Percentiles rank a stretch among this genome's conserved stretches.
These are phyloP conservation scores for Sebastes nivosus DNA, from an alignment of 2,797 vertebrate species.

Conservation along the genomic window DNA sequence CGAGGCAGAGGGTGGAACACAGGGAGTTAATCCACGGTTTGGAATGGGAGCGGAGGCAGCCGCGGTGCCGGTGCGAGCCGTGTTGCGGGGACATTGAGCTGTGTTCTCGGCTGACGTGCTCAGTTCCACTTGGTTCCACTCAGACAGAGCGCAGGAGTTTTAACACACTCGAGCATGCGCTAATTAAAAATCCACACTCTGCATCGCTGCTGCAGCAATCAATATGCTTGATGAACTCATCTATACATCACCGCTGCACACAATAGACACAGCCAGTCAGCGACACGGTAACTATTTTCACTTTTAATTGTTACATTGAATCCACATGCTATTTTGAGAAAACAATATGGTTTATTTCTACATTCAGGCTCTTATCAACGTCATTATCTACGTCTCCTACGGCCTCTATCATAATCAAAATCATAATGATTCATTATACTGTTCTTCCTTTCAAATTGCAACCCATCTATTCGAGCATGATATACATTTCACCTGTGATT, in stretches of 20 bases:
- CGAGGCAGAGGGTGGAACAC: conserved; percentile 14
- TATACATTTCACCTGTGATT: conserved; percentile 55
- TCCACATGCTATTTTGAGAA: neutral
- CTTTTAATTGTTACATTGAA: neutral
- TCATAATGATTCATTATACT: conserved; percentile 26
- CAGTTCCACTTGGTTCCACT: conserved; percentile 82
- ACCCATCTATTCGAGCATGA: conserved; percentile 44
- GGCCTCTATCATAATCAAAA: neutral
- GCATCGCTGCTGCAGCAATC: conserved; percentile 69
- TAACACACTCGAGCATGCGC: conserved; percentile 79
- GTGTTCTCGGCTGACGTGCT: conserved; percentile 55
- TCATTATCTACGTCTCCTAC: neutral
- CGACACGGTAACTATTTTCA: neutral
- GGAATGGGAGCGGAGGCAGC: conserved; percentile 13
- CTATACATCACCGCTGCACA: conserved; percentile 72
- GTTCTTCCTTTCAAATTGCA: conserved; percentile 29
- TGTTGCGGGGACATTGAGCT: conserved; percentile 33
- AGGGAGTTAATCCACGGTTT: conserved; percentile 51
- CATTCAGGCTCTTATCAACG: neutral
- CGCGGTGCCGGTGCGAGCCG: neutral
- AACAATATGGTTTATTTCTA: neutral
- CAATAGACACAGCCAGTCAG: neutral
- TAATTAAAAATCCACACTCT: conserved; percentile 83
- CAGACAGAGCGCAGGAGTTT: conserved; percentile 72
- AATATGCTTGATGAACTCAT: conserved; percentile 82